Percentiles rank a stretch among this genome's conserved stretches.
Evolutionary conservation across 2,797 vertebrate genomes (phyloP).

Genomic region (Pseudopleuronectes americanus): DNA sequence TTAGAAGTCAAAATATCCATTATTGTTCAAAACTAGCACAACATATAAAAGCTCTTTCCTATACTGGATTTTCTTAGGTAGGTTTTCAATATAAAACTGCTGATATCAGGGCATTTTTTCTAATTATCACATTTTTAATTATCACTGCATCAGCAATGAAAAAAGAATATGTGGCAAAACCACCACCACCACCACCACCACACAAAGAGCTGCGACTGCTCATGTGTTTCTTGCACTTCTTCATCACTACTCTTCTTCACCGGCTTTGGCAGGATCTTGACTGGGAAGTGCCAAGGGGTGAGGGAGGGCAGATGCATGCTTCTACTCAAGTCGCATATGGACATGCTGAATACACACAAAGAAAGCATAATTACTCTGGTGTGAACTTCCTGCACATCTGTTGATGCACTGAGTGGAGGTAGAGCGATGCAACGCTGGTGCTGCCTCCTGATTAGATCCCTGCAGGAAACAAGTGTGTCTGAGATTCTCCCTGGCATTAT

Average conservation of each 20-base stretch:
- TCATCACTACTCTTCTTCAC: constrained; percentile 36
- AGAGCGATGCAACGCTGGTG: constrained; percentile 42
- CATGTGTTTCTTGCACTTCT: constrained; percentile 23
- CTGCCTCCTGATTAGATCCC: constrained; percentile 65
- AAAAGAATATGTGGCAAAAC: constrained; percentile 63
- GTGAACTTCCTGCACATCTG: constrained; percentile 71
- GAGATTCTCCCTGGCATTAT: constrained; percentile 42
- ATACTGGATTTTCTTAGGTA: constrained; percentile 6
- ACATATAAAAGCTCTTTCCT: constrained; percentile 1
- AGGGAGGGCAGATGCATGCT: constrained; percentile 40
- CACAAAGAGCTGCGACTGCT: constrained; percentile 35
- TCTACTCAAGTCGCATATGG: constrained; percentile 57
- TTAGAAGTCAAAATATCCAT: too few species aligned
- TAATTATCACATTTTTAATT: constrained; percentile 73
- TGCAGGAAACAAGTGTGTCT: constrained; percentile 48
- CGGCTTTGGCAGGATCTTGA: constrained; percentile 40
- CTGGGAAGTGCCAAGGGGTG: constrained; percentile 30
- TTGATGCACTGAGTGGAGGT: constrained; percentile 47
- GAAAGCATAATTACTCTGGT: constrained; percentile 53
- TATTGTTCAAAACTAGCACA: too few species aligned
- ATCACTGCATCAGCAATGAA: constrained; percentile 79
- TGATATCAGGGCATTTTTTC: constrained; percentile 66
- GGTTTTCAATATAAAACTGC: constrained; percentile 34
- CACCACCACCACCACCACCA: constrained; percentile 37
- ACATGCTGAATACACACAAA: constrained; percentile 59